phyloP scores from a whole-genome alignment of 2,888 invertebrate genomes.

The Apoderus coryli region DNA sequence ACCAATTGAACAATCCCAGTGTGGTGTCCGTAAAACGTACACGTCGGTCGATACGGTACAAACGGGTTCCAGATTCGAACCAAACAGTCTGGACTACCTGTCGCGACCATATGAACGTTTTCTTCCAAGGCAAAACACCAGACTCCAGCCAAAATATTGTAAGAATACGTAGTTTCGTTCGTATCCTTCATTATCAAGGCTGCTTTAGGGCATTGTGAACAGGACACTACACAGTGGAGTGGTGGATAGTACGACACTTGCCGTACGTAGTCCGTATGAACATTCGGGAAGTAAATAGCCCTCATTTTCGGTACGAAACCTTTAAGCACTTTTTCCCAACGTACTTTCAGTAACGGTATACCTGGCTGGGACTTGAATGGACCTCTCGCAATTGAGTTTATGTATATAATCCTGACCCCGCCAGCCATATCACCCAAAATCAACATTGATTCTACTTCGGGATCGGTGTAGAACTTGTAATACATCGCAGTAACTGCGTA shows the following conservation, averaged over 20 bases:
- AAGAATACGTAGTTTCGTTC: conserved; percentile 24
- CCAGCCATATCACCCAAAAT: conserved; percentile 64
- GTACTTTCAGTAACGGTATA: conserved; percentile 40
- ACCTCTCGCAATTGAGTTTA: conserved; percentile 46
- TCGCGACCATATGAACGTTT: conserved; percentile 40
- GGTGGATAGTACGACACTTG: conserved; percentile 53
- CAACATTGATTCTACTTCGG: conserved; percentile 45
- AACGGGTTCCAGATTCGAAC: conserved; percentile 67
- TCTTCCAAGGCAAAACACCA: conserved; percentile 48
- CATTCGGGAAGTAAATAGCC: conserved; percentile 16
- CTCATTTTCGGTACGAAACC: conserved; percentile 23
- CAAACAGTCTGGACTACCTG: conserved; percentile 62
- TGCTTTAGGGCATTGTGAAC: conserved; percentile 27
- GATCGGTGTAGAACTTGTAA: conserved; percentile 45
- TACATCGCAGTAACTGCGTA: conserved; percentile 39
- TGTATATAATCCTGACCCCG: conserved; percentile 47
- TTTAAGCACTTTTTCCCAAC: conserved; percentile 35
- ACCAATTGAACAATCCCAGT: conserved; percentile 51
- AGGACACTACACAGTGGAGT: conserved; percentile 54
- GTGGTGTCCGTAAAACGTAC: conserved; percentile 53
- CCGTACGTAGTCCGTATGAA: conserved; percentile 33
- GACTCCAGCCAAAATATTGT: conserved; percentile 42
- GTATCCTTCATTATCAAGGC: conserved; percentile 47
- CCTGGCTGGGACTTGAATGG: conserved; percentile 57
- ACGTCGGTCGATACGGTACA: conserved; percentile 49